Percentiles rank a stretch among this genome's conserved stretches.
Conservation (phyloP, 2,113 vertebrate genomes). For the Tautogolabrus adspersus region DNA sequence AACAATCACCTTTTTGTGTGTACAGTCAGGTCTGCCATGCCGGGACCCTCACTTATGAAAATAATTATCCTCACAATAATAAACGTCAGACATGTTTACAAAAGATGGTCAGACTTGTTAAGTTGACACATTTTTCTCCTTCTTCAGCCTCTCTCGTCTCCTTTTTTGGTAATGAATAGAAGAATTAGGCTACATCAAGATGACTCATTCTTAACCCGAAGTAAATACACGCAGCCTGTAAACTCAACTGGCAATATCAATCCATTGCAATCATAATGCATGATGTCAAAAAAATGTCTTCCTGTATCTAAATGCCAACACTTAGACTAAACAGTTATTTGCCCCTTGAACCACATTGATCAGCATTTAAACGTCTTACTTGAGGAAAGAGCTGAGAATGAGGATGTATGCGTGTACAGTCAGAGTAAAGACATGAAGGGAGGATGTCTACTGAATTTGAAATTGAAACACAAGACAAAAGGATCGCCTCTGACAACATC, state of each 20-base stretch:
- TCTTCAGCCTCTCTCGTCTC: slow-evolving; percentile 43
- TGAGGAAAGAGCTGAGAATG: neutral
- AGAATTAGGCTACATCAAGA: slow-evolving; percentile 53
- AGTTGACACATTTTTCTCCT: slow-evolving; percentile 34
- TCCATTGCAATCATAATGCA: neutral
- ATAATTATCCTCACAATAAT: neutral
- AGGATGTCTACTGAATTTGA: neutral
- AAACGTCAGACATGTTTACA: neutral
- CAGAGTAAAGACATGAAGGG: neutral
- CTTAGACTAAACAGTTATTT: slow-evolving; percentile 22
- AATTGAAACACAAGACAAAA: neutral
- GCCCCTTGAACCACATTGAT: neutral
- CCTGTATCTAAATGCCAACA: neutral
- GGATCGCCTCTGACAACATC: no score
- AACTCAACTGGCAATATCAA: slow-evolving; percentile 12
- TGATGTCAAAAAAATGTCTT: neutral
- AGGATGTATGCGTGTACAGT: neutral
- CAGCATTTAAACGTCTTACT: neutral
- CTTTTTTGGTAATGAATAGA: slow-evolving; percentile 77
- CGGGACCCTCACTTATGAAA: neutral
- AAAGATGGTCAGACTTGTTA: neutral
- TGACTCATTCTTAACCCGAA: slow-evolving; percentile 68
- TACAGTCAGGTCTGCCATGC: neutral
- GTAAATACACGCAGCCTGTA: slow-evolving; percentile 43
- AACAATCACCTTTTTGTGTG: neutral